Evolutionary conservation across 2,888 invertebrate genomes (phyloP).

Genomic region (Lapara coniferarum): DNA sequence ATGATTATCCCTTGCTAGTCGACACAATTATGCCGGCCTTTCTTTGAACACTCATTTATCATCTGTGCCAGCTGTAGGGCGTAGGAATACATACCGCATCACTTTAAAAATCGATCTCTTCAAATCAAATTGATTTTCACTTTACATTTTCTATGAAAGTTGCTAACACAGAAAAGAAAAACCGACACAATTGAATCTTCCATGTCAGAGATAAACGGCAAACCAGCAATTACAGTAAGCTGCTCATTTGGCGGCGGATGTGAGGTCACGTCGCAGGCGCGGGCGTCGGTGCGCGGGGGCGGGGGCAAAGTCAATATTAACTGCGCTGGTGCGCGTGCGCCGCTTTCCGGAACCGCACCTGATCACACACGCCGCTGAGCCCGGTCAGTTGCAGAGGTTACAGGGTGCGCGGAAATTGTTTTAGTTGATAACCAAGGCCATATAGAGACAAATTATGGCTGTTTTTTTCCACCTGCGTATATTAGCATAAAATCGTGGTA

Average conservation of each 20-base stretch:
- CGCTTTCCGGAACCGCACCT: conserved; percentile 61
- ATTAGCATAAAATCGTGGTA: too few relatives aligned
- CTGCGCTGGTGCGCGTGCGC: conserved; percentile 54
- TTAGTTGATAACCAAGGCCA: neutral
- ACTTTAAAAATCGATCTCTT: too few relatives aligned
- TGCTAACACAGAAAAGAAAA: too few relatives aligned
- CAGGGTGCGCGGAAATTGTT: conserved; percentile 25
- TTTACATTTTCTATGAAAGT: too few relatives aligned
- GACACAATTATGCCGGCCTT: too few relatives aligned
- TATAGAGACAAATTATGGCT: too few relatives aligned
- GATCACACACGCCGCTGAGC: conserved; percentile 56
- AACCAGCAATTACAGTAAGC: conserved; percentile 19
- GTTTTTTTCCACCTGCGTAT: too few relatives aligned
- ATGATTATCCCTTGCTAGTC: too few relatives aligned
- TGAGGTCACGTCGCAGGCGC: conserved; percentile 26
- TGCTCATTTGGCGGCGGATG: conserved; percentile 28
- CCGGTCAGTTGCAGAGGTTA: conserved; percentile 20
- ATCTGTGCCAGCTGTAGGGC: too few relatives aligned
- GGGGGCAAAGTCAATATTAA: conserved; percentile 60
- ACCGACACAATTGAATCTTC: neutral
- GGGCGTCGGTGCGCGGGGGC: conserved; percentile 28
- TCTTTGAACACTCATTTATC: too few relatives aligned
- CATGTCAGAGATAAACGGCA: conserved; percentile 1
- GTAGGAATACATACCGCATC: too few relatives aligned
- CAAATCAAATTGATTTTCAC: too few relatives aligned